phyloP scores from a whole-genome alignment of 2,113 vertebrate species.

The Osmerus mordax region DNA sequence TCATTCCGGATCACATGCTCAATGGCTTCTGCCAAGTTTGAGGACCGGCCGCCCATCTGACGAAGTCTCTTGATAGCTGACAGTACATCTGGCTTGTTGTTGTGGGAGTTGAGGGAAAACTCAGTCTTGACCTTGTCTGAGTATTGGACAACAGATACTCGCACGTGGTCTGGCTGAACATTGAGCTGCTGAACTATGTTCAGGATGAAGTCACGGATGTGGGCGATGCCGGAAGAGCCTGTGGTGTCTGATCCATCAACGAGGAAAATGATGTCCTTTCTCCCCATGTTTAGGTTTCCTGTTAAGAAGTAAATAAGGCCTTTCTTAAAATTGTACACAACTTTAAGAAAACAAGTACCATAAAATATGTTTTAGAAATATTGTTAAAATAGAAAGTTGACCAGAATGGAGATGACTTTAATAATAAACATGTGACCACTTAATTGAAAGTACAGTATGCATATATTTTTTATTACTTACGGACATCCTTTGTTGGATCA shows the following conservation, averaged over 20 bases:
- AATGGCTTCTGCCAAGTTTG: slow-evolving; percentile 82
- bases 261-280: slow-evolving; percentile 89
- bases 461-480: slow-evolving; percentile 50
- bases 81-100: slow-evolving; percentile 71
- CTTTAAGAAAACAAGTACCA: background rate
- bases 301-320: slow-evolving; percentile 19
- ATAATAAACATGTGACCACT: no score
- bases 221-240: slow-evolving; percentile 65
- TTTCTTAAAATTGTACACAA: background rate
- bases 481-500: slow-evolving; percentile 6
- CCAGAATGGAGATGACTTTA: no score
- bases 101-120: slow-evolving; percentile 81
- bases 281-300: slow-evolving; percentile 66
- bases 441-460: background rate
- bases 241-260: slow-evolving; percentile 85
- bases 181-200: slow-evolving; percentile 81
- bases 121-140: slow-evolving; percentile 76
- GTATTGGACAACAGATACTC: slow-evolving; percentile 85
- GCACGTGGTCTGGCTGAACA: slow-evolving; percentile 79
- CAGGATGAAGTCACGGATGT: slow-evolving; percentile 88
- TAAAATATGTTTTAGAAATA: background rate
- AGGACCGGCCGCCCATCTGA: slow-evolving; percentile 77
- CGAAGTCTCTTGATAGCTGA: slow-evolving; percentile 80
- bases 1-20: slow-evolving; percentile 78
- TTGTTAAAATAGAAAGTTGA: no score